Percentiles rank a stretch among this genome's conserved stretches.
Conservation (phyloP, 1,140 invertebrate genomes). For the Drosophila persimilis region DNA sequence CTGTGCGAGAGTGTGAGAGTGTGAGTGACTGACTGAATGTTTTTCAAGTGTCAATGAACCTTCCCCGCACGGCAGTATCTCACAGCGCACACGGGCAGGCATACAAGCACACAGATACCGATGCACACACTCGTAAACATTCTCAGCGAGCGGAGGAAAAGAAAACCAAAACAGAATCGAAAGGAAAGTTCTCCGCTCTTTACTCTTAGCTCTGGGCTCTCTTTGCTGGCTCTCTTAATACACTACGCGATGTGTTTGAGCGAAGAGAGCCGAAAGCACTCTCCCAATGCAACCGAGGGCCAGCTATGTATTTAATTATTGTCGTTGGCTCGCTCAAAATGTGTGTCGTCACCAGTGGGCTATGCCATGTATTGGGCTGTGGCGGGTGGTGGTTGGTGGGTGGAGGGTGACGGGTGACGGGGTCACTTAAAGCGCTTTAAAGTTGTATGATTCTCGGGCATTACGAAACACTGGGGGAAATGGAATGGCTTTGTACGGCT, state of each 20-base stretch:
- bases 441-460: conserved; percentile 56
- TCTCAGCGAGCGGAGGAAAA: conserved; percentile 66
- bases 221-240: conserved; percentile 6
- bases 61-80: conserved; percentile 78
- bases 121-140: conserved; percentile 49
- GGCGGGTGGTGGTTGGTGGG: not conserved
- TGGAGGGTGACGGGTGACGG: not conserved
- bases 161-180: conserved; percentile 71
- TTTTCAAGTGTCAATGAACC: conserved; percentile 82
- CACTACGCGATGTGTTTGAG: too few species aligned
- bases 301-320: conserved; percentile 52
- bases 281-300: conserved; percentile 39
- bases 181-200: conserved; percentile 70
- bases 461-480: conserved; percentile 42
- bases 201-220: conserved; percentile 6
- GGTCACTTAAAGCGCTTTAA: conserved; percentile 60
- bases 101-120: conserved; percentile 11
- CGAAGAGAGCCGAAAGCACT: conserved; percentile 7
- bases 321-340: conserved; percentile 54
- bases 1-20: conserved; percentile 24
- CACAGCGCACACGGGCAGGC: conserved; percentile 42
- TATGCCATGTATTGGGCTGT: not conserved
- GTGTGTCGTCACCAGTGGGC: conserved; percentile 71
- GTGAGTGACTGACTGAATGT: conserved; percentile 71
- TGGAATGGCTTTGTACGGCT: conserved; percentile 20